Conservation (phyloP, 2,113 vertebrate species). For the Charina bottae region DNA sequence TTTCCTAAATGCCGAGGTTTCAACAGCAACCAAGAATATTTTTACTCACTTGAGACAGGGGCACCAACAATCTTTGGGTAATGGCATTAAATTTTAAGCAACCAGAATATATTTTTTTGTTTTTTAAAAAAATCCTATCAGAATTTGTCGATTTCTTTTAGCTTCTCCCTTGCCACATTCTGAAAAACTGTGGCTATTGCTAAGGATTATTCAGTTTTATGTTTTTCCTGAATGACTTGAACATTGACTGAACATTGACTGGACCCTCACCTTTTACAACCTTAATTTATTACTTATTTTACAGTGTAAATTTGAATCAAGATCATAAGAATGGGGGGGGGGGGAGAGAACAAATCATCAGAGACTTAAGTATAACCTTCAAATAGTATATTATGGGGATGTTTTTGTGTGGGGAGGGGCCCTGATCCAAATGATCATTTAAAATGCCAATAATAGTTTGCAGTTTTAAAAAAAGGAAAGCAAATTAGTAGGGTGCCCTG, state of each 20-base stretch:
- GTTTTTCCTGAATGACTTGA: constrained; percentile 78
- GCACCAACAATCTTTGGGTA: neutral
- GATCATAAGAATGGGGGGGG: constrained; percentile 69
- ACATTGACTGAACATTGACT: too few species aligned
- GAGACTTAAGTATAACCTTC: constrained; percentile 71
- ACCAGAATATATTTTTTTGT: constrained; percentile 42
- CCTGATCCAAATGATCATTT: constrained; percentile 74
- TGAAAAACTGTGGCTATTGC: constrained; percentile 70
- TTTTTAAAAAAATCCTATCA: constrained; percentile 53
- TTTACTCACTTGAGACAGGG: neutral
- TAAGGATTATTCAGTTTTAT: constrained; percentile 80
- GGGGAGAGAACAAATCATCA: constrained; percentile 71
- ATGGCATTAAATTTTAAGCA: constrained; percentile 42
- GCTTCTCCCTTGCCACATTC: constrained; percentile 31
- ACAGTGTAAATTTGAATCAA: constrained; percentile 83
- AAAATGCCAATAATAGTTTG: constrained; percentile 66
- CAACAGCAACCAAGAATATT: neutral
- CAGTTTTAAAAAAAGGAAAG: constrained; percentile 60
- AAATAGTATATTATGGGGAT: constrained; percentile 69
- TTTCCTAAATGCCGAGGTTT: neutral
- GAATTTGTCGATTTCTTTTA: constrained; percentile 61
- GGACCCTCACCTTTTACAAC: constrained; percentile 81
- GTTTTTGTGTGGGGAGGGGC: constrained; percentile 32
- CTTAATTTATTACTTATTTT: constrained; percentile 84
- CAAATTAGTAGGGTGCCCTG: constrained; percentile 60